phyloP scores from a whole-genome alignment of 2,797 vertebrate genomes.

The Sebastes variabilis region DNA sequence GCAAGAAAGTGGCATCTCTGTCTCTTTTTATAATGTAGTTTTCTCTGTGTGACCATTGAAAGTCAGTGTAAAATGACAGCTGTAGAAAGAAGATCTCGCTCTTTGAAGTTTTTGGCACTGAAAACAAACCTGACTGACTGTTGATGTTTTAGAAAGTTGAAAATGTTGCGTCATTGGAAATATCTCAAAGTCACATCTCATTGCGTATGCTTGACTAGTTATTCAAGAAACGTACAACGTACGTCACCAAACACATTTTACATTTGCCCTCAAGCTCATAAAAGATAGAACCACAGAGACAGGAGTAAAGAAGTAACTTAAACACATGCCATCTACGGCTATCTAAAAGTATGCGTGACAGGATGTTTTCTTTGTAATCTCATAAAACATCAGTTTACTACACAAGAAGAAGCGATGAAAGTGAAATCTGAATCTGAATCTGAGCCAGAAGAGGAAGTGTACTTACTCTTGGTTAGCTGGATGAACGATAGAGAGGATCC shows the following conservation, averaged over 20 bases:
- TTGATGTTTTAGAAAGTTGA: neutral
- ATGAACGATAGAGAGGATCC: slow-evolving; percentile 52
- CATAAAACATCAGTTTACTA: neutral
- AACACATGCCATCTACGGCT: neutral
- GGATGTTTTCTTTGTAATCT: neutral
- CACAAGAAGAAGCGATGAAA: neutral
- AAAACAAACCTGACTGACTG: neutral
- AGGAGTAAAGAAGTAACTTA: neutral
- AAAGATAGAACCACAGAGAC: neutral
- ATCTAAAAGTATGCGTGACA: neutral
- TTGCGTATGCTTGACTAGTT: neutral
- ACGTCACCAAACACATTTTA: neutral
- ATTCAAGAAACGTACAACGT: neutral
- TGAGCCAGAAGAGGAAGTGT: neutral
- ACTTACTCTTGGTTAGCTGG: slow-evolving; percentile 45
- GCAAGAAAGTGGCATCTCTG: neutral
- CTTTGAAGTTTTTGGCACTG: neutral
- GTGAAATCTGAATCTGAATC: neutral
- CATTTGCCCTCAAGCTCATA: neutral
- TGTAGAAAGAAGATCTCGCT: neutral
- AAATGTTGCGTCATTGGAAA: neutral
- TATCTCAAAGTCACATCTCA: neutral
- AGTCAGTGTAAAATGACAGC: neutral
- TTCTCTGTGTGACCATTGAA: neutral
- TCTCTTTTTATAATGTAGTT: neutral